phyloP scores from a whole-genome alignment of 2,113 vertebrate species.

The Columba janthina region DNA sequence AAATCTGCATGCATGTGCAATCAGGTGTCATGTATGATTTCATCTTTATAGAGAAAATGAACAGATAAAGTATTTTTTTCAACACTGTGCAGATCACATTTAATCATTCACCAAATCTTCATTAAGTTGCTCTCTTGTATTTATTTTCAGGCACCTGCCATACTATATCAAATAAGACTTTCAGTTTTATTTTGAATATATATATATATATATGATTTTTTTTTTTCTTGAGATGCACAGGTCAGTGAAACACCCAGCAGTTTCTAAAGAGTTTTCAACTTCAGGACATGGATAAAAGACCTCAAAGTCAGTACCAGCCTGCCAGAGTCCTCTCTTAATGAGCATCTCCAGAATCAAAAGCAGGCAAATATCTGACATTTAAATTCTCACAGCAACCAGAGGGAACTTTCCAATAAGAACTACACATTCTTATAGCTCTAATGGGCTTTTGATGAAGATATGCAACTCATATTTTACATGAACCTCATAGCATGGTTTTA shows the following conservation, averaged over 20 bases:
- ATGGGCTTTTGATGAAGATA: conserved; percentile 24
- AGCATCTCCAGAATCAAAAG: conserved; percentile 42
- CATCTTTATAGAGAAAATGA: conserved; percentile 60
- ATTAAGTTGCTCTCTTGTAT: conserved; percentile 61
- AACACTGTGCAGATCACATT: conserved; percentile 54
- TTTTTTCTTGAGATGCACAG: conserved; percentile 36
- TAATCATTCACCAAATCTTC: conserved; percentile 63
- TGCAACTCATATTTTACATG: conserved; percentile 13
- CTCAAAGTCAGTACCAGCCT: neutral
- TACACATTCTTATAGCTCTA: neutral
- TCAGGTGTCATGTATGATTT: conserved; percentile 22
- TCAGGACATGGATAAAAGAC: neutral
- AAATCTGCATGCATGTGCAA: conserved; percentile 61
- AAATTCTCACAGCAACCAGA: conserved; percentile 51
- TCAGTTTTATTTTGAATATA: conserved; percentile 42
- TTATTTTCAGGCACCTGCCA: conserved; percentile 66
- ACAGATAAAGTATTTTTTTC: conserved; percentile 40
- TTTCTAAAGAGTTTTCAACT: conserved; percentile 19
- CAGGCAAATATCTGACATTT: conserved; percentile 48
- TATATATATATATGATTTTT: neutral
- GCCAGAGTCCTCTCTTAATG: neutral
- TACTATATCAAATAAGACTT: conserved; percentile 56
- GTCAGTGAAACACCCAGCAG: conserved; percentile 43
- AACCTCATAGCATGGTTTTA: conserved; percentile 44
- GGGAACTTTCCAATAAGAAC: conserved; percentile 42